These are phyloP conservation scores for Auanema freiburgensis DNA, from an alignment of 2,888 invertebrate species.

Conservation along the genomic window DNA sequence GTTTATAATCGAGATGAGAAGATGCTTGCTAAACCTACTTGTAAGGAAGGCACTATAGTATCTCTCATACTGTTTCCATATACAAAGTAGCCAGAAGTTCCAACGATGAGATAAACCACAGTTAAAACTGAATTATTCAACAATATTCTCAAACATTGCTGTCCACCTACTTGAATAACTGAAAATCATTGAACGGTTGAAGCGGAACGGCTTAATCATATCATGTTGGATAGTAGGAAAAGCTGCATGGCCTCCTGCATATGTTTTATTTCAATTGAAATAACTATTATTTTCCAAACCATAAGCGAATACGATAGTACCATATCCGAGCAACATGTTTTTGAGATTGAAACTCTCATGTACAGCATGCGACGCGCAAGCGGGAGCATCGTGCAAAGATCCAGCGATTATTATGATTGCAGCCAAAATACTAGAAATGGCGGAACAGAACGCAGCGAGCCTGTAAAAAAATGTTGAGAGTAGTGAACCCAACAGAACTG, in stretches of 20 bases:
- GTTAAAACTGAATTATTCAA: slow-evolving; percentile 28
- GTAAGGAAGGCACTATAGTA: slow-evolving; percentile 41
- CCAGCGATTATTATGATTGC: slow-evolving; percentile 30
- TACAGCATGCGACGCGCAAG: slow-evolving; percentile 11
- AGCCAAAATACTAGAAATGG: slow-evolving; percentile 25
- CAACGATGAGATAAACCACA: slow-evolving; percentile 39
- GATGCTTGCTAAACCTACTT: slow-evolving; percentile 9
- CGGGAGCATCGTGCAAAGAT: slow-evolving; percentile 20
- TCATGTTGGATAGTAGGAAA: slow-evolving; percentile 87
- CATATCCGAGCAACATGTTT: slow-evolving; percentile 75
- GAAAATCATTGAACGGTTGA: slow-evolving; percentile 33
- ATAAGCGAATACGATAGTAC: slow-evolving; percentile 65
- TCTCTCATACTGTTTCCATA: slow-evolving; percentile 44
- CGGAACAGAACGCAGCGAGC: slow-evolving; percentile 22
- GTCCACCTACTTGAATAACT: slow-evolving; percentile 32
- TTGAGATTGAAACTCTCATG: slow-evolving; percentile 69
- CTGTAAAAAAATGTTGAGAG: slow-evolving; percentile 6
- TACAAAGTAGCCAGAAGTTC: slow-evolving; percentile 31
- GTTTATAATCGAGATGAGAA: slow-evolving; percentile 1
- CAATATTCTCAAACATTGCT: not conserved
- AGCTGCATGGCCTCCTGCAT: slow-evolving; percentile 74
- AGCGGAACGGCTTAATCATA: slow-evolving; percentile 73
- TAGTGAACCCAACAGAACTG: not conserved
- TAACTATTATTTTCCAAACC: slow-evolving; percentile 5
- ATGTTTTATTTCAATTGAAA: not conserved